Percentiles rank a stretch among this genome's conserved stretches.
Evolutionary conservation across 37 sponge, comb jelly and placozoan species (phyloP).

Genomic region (Chondrilla cf. caribensis): DNA sequence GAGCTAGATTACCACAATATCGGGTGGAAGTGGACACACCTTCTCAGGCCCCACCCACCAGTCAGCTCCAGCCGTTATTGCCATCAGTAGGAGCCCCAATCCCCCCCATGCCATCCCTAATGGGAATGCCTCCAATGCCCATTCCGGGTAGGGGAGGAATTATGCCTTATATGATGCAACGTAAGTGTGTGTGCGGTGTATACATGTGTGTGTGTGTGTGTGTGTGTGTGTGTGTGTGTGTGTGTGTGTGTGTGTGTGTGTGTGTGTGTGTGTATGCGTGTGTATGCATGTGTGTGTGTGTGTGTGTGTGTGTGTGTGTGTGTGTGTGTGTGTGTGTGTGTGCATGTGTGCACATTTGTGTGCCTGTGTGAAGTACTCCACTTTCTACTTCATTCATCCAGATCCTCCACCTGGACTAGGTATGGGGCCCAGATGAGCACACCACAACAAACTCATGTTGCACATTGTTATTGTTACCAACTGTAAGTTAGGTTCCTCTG

Average conservation of each 20-base stretch:
- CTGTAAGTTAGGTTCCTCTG: too few relatives aligned
- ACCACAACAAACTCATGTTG: too few relatives aligned
- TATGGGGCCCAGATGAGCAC: too few relatives aligned
- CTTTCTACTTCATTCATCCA: too few relatives aligned
- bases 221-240: constrained; percentile 38
- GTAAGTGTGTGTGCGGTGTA: background rate
- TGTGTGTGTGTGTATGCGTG: background rate
- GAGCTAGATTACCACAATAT: constrained; percentile 18
- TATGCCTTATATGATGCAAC: background rate
- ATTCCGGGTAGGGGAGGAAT: background rate
- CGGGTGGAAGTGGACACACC: background rate
- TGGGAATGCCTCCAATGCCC: background rate
- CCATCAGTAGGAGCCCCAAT: constrained; percentile 17
- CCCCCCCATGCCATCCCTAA: constrained; percentile 17
- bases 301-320: too few relatives aligned
- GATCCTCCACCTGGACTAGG: too few relatives aligned
- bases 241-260: constrained; percentile 15
- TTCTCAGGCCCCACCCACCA: constrained; percentile 1
- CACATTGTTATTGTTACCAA: too few relatives aligned
- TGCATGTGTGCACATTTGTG: too few relatives aligned
- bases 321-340: too few relatives aligned
- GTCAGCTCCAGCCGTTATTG: background rate
- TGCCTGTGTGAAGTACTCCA: too few relatives aligned
- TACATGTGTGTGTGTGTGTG: constrained; percentile 39
- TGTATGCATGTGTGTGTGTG: background rate